Percentiles rank a stretch among this genome's conserved stretches.
These are phyloP conservation scores for Aricia agestis DNA, from an alignment of 1,140 invertebrate species.

Conservation along the genomic window DNA sequence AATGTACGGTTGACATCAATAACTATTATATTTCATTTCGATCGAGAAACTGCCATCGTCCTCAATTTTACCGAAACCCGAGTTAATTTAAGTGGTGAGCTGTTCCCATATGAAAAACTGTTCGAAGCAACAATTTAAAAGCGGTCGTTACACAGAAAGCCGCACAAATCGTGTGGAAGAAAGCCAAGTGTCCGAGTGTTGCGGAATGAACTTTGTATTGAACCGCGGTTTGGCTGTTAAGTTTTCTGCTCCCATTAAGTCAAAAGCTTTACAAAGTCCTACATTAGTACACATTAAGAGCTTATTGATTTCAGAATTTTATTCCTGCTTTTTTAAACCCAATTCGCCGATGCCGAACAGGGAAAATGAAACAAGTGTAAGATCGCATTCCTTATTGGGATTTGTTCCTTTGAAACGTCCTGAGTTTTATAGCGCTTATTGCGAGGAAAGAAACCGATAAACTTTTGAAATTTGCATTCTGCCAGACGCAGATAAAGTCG, in stretches of 20 bases:
- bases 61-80: not conserved
- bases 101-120: not conserved
- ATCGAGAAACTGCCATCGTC: not conserved
- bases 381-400: too few species aligned
- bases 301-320: not conserved
- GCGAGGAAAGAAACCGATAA: not conserved
- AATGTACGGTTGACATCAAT: not conserved
- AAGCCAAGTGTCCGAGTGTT: not conserved
- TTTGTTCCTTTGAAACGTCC: too few species aligned
- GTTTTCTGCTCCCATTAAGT: slow-evolving; percentile 2
- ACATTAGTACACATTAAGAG: not conserved
- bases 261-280: not conserved
- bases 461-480: not conserved
- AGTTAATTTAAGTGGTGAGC: not conserved
- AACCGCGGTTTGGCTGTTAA: not conserved
- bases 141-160: not conserved
- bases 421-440: too few species aligned
- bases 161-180: slow-evolving; percentile 1
- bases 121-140: not conserved
- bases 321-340: not conserved
- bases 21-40: not conserved
- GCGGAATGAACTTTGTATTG: slow-evolving; percentile 11
- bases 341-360: not conserved
- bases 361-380: not conserved
- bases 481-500: not conserved